Conservation (phyloP, 2,888 invertebrate genomes). For the Ophion obscuratus region DNA sequence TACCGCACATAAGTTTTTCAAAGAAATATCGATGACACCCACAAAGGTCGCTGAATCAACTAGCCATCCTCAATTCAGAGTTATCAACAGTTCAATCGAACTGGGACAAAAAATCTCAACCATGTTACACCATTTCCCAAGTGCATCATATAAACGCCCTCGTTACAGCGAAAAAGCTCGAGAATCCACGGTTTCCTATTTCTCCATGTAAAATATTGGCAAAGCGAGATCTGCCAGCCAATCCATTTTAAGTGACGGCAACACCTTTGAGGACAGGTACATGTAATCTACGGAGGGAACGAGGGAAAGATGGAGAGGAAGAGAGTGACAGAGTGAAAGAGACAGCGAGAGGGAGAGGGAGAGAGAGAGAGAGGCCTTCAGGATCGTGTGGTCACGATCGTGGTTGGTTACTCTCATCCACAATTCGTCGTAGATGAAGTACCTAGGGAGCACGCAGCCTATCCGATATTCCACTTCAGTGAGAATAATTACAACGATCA, state of each 20-base stretch:
- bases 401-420: conserved; percentile 46
- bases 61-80: not conserved
- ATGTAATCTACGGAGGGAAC: not conserved
- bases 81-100: not conserved
- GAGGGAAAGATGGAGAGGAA: not conserved
- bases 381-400: conserved; percentile 43
- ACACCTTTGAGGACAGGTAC: not conserved
- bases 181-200: no score
- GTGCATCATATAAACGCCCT: no score
- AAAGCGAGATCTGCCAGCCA: no score
- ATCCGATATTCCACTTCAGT: conserved; percentile 46
- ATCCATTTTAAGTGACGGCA: no score
- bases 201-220: no score
- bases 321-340: not conserved
- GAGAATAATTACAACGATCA: conserved; percentile 66
- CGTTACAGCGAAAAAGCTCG: no score
- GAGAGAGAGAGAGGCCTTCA: conserved; percentile 14
- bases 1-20: no score
- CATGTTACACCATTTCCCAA: not conserved
- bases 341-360: not conserved
- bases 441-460: conserved; percentile 21
- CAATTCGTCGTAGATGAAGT: conserved; percentile 52
- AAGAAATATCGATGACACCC: no score
- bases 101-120: not conserved
- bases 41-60: no score